These are phyloP conservation scores for Conus canariensis DNA, from an alignment of 2,888 invertebrate species.

Conservation along the genomic window DNA sequence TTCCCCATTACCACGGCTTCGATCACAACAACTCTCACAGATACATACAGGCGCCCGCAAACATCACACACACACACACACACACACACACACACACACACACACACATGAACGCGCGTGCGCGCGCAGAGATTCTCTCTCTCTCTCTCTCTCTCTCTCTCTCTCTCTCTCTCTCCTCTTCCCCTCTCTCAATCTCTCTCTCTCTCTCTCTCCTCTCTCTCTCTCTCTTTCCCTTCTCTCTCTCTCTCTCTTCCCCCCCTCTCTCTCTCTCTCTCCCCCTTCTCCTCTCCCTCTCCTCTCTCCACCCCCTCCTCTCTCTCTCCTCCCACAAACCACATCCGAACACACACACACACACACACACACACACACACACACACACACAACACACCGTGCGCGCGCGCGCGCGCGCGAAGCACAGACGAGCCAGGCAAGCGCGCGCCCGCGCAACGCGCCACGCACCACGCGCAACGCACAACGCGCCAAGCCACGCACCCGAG, in stretches of 20 bases:
- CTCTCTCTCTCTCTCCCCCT: not conserved
- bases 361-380: too few relatives aligned
- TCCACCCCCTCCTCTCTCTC: not conserved
- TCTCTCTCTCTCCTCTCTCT: too few relatives aligned
- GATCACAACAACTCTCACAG: constrained; percentile 20
- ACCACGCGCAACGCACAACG: too few relatives aligned
- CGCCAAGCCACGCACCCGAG: too few relatives aligned
- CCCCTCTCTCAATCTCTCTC: not conserved
- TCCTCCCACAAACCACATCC: not conserved
- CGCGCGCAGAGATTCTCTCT: not conserved
- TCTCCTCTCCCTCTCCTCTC: not conserved
- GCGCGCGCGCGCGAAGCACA: too few relatives aligned
- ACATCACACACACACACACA: not conserved
- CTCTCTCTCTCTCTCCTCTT: not conserved
- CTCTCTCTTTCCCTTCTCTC: too few relatives aligned
- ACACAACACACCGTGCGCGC: too few relatives aligned
- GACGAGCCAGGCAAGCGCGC: too few relatives aligned
- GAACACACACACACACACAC: too few relatives aligned
- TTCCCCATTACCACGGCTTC: not conserved
- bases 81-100: not conserved
- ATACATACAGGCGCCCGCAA: not conserved
- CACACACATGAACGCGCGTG: not conserved
- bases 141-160: not conserved
- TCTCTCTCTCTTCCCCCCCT: too few relatives aligned
- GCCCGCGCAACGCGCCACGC: too few relatives aligned